Percentiles rank a stretch among this genome's conserved stretches.
Evolutionary conservation across 2,888 invertebrate species (phyloP).

Genomic region (Pristionchus maxplancki): DNA sequence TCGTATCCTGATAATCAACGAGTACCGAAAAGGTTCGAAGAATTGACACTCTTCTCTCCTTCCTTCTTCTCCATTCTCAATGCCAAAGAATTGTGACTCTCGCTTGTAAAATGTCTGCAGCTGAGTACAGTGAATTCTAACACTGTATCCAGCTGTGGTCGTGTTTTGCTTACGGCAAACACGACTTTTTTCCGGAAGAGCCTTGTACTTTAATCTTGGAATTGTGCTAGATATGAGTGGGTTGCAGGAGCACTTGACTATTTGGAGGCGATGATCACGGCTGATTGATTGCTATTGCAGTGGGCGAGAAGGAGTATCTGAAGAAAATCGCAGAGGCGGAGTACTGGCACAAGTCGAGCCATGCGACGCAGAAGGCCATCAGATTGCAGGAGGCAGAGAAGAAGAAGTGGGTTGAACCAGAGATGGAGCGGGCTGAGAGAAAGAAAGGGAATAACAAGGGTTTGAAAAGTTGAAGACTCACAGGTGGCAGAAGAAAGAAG

Average conservation of each 20-base stretch:
- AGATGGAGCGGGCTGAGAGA: not conserved
- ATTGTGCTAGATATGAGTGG: no score
- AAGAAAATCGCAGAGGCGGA: conserved; percentile 69
- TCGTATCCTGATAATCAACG: conserved; percentile 67
- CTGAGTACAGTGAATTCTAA: no score
- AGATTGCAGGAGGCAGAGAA: conserved; percentile 19
- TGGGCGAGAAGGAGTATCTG: conserved; percentile 56
- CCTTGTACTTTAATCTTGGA: no score
- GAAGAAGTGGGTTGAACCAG: conserved; percentile 10
- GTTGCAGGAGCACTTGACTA: no score
- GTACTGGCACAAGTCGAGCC: conserved; percentile 59
- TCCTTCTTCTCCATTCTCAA: not conserved
- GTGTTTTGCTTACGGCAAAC: no score
- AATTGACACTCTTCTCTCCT: not conserved
- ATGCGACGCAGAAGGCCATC: not conserved
- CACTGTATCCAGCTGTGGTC: no score
- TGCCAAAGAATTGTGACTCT: not conserved
- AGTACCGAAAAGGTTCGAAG: conserved; percentile 54
- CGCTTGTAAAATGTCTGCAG: no score
- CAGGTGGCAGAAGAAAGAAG: no score
- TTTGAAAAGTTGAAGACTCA: no score
- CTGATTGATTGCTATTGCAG: conserved; percentile 16
- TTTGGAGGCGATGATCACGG: no score
- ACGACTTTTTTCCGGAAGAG: no score
- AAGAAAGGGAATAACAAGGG: no score